Conservation (phyloP, 2,113 vertebrate species). For the Machaerirhynchus nigripectus region DNA sequence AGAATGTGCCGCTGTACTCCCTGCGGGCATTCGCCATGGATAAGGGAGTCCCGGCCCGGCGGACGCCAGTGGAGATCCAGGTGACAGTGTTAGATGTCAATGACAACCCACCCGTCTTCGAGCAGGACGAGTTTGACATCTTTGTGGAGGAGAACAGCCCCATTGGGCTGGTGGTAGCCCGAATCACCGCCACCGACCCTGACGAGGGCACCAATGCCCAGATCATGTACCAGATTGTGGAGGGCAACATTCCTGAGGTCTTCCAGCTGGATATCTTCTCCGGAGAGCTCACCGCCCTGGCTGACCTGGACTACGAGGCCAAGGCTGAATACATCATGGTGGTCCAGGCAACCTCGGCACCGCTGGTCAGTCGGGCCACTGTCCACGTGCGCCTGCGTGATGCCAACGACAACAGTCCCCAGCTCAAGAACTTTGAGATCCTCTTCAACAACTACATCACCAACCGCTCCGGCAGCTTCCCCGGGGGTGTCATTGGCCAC, state of each 20-base stretch:
- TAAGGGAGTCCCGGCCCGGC: constrained; percentile 85
- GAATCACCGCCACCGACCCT: constrained; percentile 89
- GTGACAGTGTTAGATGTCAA: constrained; percentile 91
- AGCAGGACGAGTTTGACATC: constrained; percentile 91
- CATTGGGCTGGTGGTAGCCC: constrained; percentile 88
- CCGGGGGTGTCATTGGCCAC: constrained; percentile 86
- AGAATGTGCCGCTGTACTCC: constrained; percentile 86
- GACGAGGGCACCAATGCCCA: constrained; percentile 96
- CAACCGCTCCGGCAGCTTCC: constrained; percentile 89
- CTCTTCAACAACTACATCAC: constrained; percentile 98
- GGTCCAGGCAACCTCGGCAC: constrained; percentile 94
- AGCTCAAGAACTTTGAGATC: constrained; percentile 94
- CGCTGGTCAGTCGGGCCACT: constrained; percentile 91
- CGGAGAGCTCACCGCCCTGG: constrained; percentile 88
- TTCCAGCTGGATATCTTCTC: constrained; percentile 98
- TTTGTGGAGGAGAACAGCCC: constrained; percentile 95
- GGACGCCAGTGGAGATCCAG: constrained; percentile 84
- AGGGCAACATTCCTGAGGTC: constrained; percentile 95
- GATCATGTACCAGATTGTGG: constrained; percentile 98
- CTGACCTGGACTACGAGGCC: constrained; percentile 91
- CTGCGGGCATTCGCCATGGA: constrained; percentile 87
- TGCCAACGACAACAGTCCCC: constrained; percentile 88
- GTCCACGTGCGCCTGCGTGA: constrained; percentile 92
- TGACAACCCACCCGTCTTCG: constrained; percentile 93
- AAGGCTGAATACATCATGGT: constrained; percentile 89